Evolutionary conservation across 2,797 vertebrate genomes (phyloP), one percentile per base, ranked within the genome.

Genomic region (Rhabdomys pumilio): DNA sequence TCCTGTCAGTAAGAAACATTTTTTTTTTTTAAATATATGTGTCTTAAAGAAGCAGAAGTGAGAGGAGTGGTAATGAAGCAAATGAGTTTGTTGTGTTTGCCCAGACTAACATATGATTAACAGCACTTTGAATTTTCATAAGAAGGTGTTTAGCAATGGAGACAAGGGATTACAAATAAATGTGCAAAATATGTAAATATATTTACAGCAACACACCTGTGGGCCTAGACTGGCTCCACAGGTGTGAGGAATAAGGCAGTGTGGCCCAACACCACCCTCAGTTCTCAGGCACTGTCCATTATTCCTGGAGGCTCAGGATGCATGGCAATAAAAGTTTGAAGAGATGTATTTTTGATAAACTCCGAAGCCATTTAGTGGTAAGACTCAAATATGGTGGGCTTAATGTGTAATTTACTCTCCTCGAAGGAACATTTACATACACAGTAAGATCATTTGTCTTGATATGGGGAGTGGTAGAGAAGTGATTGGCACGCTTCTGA

Each of bases 381-480:
- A 87, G 91, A 94, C 92, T 93, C 90, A 80, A 89, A 83, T 76
- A 72, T 76, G 75, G 47, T 44, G 82, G 91, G 89, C 34, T 59
- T 69, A 34, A 94, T 57, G 75, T 55, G 6, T 38, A 61, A 44
- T 81, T 90, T 83, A 93, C 57, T 38, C 75, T 91, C 76, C 93
- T 96, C 76, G 34, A 83, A 89, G 96, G 95, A 94, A 76, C 63
- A 3, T 81, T 96, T 96, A 90, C 76, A 84, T 93, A 91, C 80
- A 89, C 91, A 90, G 80, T 84, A 72, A 80, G 91, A 67, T 87
- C 85, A 93, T 97, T 95, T 95, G 94, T 95, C 94, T 93, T 94
- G 93, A 96, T 97, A 94, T n/a, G 41, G 50, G 87, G 94, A 89
- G 75, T 55, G 69, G 84, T 93, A 91, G 90, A 91, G 93, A 83